These are phyloP conservation scores for Drosophila multiciliata DNA, from an alignment of 2,888 invertebrate species.

Conservation along the genomic window DNA sequence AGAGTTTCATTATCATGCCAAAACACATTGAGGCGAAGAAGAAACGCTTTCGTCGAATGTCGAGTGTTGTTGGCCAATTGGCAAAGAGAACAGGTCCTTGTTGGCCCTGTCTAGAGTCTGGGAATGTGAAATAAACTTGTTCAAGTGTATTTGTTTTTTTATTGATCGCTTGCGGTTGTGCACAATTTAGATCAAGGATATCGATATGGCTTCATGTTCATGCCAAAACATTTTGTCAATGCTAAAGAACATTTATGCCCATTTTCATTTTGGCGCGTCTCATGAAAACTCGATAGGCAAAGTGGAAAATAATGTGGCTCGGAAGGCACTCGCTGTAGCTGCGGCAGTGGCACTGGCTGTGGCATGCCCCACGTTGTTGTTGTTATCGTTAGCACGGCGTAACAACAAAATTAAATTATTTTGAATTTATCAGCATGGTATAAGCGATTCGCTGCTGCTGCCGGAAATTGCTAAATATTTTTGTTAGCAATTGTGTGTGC, in stretches of 20 bases:
- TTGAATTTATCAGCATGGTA: conserved; percentile 71
- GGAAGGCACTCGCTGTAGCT: conserved; percentile 40
- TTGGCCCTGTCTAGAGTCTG: conserved; percentile 17
- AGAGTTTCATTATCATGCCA: conserved; percentile 27
- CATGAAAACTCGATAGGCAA: conserved; percentile 68
- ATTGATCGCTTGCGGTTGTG: conserved; percentile 82
- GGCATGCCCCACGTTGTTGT: conserved; percentile 12
- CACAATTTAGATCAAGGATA: conserved; percentile 82
- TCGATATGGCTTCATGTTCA: conserved; percentile 74
- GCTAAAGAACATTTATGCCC: conserved; percentile 72
- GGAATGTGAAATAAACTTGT: conserved; percentile 64
- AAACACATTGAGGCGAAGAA: conserved; percentile 27
- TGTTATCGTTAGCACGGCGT: conserved; percentile 45
- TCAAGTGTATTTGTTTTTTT: conserved; percentile 62
- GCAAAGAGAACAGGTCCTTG: background rate
- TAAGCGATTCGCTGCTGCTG: conserved; percentile 46
- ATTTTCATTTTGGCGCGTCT: conserved; percentile 66
- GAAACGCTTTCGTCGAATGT: conserved; percentile 17
- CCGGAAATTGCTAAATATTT: conserved; percentile 77
- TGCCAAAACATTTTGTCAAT: conserved; percentile 79
- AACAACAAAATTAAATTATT: conserved; percentile 77
- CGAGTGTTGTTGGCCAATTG: conserved; percentile 10
- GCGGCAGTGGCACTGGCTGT: background rate
- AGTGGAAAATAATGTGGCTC: conserved; percentile 76
- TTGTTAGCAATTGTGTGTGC: conserved; percentile 66